Evolutionary conservation across 2,888 invertebrate genomes (phyloP).

Genomic region (Liopterus haemorrhoidalis): DNA sequence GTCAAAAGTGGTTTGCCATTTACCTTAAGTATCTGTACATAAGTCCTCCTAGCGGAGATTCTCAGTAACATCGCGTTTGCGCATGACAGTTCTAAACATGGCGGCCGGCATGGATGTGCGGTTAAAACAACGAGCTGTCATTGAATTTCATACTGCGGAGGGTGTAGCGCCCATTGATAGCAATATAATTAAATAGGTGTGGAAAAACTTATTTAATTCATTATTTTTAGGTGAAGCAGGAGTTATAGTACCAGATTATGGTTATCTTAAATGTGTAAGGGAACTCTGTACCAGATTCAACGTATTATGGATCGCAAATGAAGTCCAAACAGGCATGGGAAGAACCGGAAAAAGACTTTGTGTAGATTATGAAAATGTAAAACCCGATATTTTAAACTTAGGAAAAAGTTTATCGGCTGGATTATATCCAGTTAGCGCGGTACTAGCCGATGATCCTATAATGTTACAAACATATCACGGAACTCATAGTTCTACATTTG

Average conservation of each 20-base stretch:
- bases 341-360: constrained; percentile 72
- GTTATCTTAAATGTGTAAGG: constrained; percentile 65
- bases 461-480: constrained; percentile 70
- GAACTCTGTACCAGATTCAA: constrained; percentile 70
- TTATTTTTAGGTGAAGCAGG: constrained; percentile 86
- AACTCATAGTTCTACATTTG: constrained; percentile 77
- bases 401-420: constrained; percentile 84
- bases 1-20: too few species aligned
- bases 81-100: too few species aligned
- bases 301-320: constrained; percentile 78
- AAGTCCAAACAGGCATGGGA: constrained; percentile 79
- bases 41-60: too few species aligned
- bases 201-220: too few species aligned
- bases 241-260: constrained; percentile 65
- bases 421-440: constrained; percentile 65
- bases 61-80: too few species aligned
- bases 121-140: too few species aligned
- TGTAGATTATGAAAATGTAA: constrained; percentile 67
- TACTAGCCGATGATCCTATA: constrained; percentile 64
- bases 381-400: constrained; percentile 69
- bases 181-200: too few species aligned
- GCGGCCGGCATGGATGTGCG: too few species aligned
- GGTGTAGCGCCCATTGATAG: too few species aligned
- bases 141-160: too few species aligned
- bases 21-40: too few species aligned